Evolutionary conservation across 2,797 vertebrate species (phyloP), one percentile per base, ranked within the genome.

Genomic region (Neosilurus mollespiculum): DNA sequence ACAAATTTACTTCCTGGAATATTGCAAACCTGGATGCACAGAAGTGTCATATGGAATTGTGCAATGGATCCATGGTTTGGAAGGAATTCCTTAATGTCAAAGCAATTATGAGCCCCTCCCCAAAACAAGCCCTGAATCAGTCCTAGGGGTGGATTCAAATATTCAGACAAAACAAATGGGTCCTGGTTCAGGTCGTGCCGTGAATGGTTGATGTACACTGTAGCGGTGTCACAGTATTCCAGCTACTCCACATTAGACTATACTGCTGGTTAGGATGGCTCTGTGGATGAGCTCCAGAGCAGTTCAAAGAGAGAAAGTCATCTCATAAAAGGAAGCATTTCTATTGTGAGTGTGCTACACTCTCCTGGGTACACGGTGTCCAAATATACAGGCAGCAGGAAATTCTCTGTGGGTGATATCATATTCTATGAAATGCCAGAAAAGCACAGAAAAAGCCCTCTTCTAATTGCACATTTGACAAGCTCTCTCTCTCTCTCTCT

Each of bases 371-470:
- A 78, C 82, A 82, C 34, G 84, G 81, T 67, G 87, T 87, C 85
- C 84, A 88, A 88, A 88, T 87, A 87, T 88, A 86, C 78, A 89
- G 81, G 82, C 87, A 84, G 81, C 88, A 88, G 85, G 87, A 89
- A 89, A 89, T 88, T 81, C 87, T 88, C 82, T 12, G 78, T 67
- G 84, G 83, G 83, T 87, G 85, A 88, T 89, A 87, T 88, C 85
- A 89, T 87, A 87, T 84, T 87, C 86, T 86, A 30, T 80, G 81
- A 88, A 87, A 88, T 86, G 86, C 78, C 86, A 87, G 78, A 87
- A 86, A 87, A 83, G 22, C 69, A 43, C 64, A 81, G 73, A 87
- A 89, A 85, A 83, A 88, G 82, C 80, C 83, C 84, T 65, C 83
- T 71, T 87, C 79, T 88, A 87, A 87, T 87, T 89, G 81, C 83